Conservation (phyloP, 1,140 invertebrate genomes). For the Ceratosolen solmsi region DNA sequence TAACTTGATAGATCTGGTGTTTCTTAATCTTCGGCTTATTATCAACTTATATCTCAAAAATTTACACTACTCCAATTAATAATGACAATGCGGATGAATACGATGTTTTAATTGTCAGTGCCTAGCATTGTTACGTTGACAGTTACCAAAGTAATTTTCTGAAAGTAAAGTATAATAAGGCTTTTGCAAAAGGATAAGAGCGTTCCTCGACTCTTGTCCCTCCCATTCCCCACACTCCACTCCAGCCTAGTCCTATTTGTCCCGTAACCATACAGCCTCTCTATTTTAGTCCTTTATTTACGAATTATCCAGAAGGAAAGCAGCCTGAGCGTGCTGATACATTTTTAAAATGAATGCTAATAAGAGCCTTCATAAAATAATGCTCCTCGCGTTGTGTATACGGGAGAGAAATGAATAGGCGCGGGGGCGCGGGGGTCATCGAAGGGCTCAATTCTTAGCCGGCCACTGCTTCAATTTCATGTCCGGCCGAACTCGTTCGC, state of each 20-base stretch:
- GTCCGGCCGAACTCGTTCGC: background rate
- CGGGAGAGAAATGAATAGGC: no score
- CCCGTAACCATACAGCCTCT: no score
- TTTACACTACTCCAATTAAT: background rate
- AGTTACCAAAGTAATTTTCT: constrained; percentile 38
- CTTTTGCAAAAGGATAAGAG: constrained; percentile 12
- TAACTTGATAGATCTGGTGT: background rate
- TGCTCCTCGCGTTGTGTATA: background rate
- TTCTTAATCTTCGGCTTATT: constrained; percentile 3
- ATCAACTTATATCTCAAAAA: background rate
- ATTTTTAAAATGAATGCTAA: constrained; percentile 42
- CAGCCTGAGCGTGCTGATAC: background rate
- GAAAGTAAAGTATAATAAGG: constrained; percentile 43
- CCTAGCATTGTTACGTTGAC: background rate
- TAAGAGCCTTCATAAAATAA: constrained; percentile 30
- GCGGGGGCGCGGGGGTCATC: no score
- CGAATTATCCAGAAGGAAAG: constrained; percentile 15
- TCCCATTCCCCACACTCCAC: background rate
- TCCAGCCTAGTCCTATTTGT: no score
- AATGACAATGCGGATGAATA: background rate
- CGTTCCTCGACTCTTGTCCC: background rate
- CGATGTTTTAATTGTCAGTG: constrained; percentile 22
- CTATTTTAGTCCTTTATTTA: background rate
- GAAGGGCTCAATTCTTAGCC: background rate
- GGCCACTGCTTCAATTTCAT: constrained; percentile 1